Conservation (phyloP, 2,797 vertebrate species). For the Potorous gilbertii region DNA sequence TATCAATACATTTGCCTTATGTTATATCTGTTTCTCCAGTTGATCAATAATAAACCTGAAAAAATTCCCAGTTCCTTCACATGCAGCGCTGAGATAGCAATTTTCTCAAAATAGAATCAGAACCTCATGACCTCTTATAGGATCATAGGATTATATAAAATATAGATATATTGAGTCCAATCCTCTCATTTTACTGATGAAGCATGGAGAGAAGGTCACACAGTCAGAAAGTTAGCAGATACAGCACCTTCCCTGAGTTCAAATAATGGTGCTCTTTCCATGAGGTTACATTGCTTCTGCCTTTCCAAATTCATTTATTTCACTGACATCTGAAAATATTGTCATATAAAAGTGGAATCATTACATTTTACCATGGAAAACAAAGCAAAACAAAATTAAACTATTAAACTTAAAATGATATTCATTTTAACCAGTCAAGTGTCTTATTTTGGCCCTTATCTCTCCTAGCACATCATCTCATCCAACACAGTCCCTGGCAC, state of each 20-base stretch:
- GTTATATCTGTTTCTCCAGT: not conserved
- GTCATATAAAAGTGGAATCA: not conserved
- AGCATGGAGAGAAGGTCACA: not conserved
- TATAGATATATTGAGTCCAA: not conserved
- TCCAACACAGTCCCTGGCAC: not conserved
- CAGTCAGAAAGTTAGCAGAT: not conserved
- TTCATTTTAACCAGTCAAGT: not conserved
- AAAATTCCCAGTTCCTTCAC: not conserved
- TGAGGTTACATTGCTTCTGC: not conserved
- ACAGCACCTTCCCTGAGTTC: not conserved
- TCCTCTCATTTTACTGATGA: not conserved
- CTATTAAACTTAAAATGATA: not conserved
- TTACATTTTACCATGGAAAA: not conserved
- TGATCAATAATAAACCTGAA: not conserved
- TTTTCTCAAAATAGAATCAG: not conserved
- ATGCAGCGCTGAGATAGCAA: not conserved
- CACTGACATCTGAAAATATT: not conserved
- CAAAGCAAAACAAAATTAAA: not conserved
- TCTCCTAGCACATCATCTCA: not conserved
- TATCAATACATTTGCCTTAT: not conserved
- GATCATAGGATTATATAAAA: not conserved
- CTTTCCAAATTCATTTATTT: not conserved
- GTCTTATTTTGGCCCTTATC: not conserved
- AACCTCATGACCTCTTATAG: not conserved
- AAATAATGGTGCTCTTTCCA: not conserved